Conservation (phyloP, 2,888 invertebrate species). For the Synergus laeviventris region DNA sequence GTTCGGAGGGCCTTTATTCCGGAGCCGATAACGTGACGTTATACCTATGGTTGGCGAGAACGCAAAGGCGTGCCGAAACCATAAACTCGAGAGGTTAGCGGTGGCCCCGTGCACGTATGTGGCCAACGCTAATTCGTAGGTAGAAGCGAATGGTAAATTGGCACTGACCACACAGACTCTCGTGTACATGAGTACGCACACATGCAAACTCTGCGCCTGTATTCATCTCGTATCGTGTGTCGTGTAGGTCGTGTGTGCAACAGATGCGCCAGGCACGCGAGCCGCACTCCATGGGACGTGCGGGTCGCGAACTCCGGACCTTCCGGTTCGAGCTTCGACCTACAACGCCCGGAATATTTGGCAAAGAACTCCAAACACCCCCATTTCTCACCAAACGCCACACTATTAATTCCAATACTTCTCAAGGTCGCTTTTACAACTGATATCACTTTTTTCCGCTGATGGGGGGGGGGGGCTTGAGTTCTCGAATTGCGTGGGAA, state of each 20-base stretch:
- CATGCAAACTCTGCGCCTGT: conserved; percentile 44
- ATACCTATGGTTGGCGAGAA: conserved; percentile 51
- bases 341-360: conserved; percentile 65
- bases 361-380: conserved; percentile 53
- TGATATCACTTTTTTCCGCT: background rate
- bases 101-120: conserved; percentile 56
- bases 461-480: too few relatives aligned
- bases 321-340: conserved; percentile 62
- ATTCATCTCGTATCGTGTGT: conserved; percentile 54
- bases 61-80: conserved; percentile 61
- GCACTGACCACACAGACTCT: conserved; percentile 64
- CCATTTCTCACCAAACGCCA: conserved; percentile 38
- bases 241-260: conserved; percentile 69
- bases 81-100: conserved; percentile 62
- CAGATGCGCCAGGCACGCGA: conserved; percentile 75
- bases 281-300: conserved; percentile 64
- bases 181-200: conserved; percentile 51
- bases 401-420: background rate
- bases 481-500: too few relatives aligned
- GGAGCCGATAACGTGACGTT: conserved; percentile 17
- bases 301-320: conserved; percentile 71
- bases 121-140: conserved; percentile 66
- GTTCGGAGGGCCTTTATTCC: conserved; percentile 20
- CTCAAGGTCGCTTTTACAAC: conserved; percentile 27
- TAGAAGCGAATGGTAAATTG: conserved; percentile 68